Percentiles rank a stretch among this genome's conserved stretches.
Evolutionary conservation across 2,888 invertebrate species (phyloP).

Genomic region (Drosophila differens): DNA sequence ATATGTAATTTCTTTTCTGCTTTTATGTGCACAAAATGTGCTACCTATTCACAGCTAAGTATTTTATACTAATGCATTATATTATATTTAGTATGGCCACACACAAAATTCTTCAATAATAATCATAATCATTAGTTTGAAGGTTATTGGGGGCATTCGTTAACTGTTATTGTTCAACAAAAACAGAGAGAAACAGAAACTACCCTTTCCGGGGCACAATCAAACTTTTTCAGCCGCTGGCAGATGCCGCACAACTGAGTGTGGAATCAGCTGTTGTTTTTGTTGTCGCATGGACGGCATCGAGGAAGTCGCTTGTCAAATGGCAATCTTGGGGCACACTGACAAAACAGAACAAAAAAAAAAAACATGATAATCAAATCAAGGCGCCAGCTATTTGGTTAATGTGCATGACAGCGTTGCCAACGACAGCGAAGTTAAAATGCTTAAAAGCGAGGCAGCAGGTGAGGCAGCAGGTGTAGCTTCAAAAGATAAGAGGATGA

Average conservation of each 20-base stretch:
- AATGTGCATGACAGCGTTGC: constrained; percentile 62
- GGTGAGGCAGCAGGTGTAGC: constrained; percentile 12
- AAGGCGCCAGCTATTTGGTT: constrained; percentile 80
- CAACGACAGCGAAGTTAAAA: constrained; percentile 57
- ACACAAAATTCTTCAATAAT: constrained; percentile 8
- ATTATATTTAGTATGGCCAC: constrained; percentile 2
- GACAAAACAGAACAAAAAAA: constrained; percentile 16
- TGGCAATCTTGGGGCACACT: constrained; percentile 54
- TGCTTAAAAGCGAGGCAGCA: constrained; percentile 68
- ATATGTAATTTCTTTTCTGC: neutral
- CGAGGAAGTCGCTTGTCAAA: constrained; percentile 75
- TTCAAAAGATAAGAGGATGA: constrained; percentile 10
- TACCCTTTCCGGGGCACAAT: constrained; percentile 40
- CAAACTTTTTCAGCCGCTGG: constrained; percentile 24
- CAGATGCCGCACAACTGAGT: constrained; percentile 26
- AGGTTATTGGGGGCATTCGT: constrained; percentile 16
- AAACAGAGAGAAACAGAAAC: constrained; percentile 3
- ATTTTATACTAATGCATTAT: neutral
- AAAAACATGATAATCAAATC: constrained; percentile 76
- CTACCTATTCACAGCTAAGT: neutral
- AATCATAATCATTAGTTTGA: constrained; percentile 13
- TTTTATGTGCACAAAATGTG: neutral
- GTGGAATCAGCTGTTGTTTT: constrained; percentile 29
- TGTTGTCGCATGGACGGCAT: constrained; percentile 39
- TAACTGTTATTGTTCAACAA: constrained; percentile 20